Percentiles rank a stretch among this genome's conserved stretches.
phyloP scores from a whole-genome alignment of 2,888 invertebrate species.

The Pocota personata region DNA sequence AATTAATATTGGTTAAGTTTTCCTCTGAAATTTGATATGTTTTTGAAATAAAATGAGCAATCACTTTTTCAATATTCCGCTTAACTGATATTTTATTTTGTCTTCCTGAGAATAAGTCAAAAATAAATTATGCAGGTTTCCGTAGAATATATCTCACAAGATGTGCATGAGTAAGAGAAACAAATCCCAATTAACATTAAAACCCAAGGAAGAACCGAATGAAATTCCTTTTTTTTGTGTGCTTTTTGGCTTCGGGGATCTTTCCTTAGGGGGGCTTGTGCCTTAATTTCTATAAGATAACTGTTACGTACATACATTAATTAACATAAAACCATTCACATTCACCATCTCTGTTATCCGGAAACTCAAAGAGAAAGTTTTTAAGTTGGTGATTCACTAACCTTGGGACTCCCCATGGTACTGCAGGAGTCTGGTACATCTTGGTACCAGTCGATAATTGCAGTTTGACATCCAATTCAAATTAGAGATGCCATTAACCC shows the following conservation, averaged over 20 bases:
- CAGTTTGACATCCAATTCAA: slow-evolving; percentile 7
- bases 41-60: not conserved
- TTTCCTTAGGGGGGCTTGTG: not conserved
- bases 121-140: not conserved
- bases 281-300: not conserved
- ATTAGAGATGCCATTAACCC: slow-evolving; percentile 6
- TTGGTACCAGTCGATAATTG: not conserved
- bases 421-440: not conserved
- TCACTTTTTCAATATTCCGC: not conserved
- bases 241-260: not conserved
- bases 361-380: not conserved
- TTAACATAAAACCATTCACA: not conserved
- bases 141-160: not conserved
- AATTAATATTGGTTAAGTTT: too few species aligned
- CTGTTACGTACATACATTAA: not conserved
- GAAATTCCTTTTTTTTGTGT: not conserved
- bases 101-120: not conserved
- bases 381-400: not conserved
- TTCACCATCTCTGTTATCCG: not conserved
- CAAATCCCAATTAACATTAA: not conserved
- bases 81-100: not conserved
- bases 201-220: not conserved
- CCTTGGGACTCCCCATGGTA: not conserved
- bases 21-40: not conserved
- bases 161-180: not conserved